phyloP scores from a whole-genome alignment of 2,888 invertebrate genomes.

The Rotaria macrura region DNA sequence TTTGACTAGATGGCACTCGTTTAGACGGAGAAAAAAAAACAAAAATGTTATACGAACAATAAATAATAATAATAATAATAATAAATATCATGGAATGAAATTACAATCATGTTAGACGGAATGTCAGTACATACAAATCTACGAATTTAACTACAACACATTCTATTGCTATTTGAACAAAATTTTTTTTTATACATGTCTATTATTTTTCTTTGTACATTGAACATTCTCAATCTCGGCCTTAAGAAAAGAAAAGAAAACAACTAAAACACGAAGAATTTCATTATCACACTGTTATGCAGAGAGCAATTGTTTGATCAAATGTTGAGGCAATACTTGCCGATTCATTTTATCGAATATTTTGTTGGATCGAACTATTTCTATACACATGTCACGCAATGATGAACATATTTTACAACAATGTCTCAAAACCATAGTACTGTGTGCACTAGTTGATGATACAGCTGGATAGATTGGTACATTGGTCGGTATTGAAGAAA shows the following conservation, averaged over 20 bases:
- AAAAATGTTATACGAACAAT: not conserved
- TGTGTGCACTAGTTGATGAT: not conserved
- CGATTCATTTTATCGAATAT: not conserved
- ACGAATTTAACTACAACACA: no score
- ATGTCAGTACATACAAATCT: no score
- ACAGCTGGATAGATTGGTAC: not conserved
- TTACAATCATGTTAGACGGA: no score
- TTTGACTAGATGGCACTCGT: slow-evolving; percentile 24
- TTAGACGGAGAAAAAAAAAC: not conserved
- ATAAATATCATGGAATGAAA: not conserved
- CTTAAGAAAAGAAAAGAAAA: not conserved
- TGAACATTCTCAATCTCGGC: slow-evolving; percentile 16
- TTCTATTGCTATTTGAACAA: no score
- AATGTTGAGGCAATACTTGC: not conserved
- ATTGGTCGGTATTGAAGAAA: not conserved
- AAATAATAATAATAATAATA: not conserved
- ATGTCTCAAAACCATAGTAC: not conserved
- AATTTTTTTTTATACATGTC: no score
- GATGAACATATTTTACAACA: not conserved
- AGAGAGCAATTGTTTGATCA: not conserved
- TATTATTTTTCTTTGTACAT: not conserved
- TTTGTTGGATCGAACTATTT: not conserved
- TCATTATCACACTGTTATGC: not conserved
- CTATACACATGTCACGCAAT: not conserved
- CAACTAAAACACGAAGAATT: not conserved